Evolutionary conservation across 1,140 invertebrate genomes (phyloP).

Genomic region (Frieseomelitta varia): DNA sequence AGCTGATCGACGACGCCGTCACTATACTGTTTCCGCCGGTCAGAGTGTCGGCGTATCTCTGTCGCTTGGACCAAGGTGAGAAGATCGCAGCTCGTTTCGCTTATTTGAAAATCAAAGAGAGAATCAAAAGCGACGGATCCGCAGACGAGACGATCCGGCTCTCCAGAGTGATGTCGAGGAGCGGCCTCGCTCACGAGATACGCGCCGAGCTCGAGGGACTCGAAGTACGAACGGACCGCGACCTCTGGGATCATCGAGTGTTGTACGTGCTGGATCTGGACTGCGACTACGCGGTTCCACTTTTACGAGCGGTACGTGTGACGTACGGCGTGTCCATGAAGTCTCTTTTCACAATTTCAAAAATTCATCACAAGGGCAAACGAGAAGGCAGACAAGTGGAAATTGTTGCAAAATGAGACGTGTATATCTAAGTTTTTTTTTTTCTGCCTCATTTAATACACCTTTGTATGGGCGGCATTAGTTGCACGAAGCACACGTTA

Average conservation of each 20-base stretch:
- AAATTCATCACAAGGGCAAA: no score
- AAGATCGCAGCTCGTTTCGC: no score
- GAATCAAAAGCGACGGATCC: neutral
- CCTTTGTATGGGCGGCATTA: no score
- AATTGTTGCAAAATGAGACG: no score
- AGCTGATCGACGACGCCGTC: slow-evolving; percentile 54
- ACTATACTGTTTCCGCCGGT: slow-evolving; percentile 44
- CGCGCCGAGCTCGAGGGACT: slow-evolving; percentile 4
- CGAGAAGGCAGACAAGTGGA: no score
- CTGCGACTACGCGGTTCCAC: slow-evolving; percentile 40
- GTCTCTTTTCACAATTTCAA: no score
- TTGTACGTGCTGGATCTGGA: slow-evolving; percentile 53
- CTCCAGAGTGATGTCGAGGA: slow-evolving; percentile 46
- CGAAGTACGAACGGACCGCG: neutral
- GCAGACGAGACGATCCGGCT: slow-evolving; percentile 42
- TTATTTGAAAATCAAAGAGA: no score
- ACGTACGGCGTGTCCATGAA: no score
- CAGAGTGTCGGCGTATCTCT: slow-evolving; percentile 61
- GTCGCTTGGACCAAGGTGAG: slow-evolving; percentile 45
- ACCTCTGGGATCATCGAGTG: slow-evolving; percentile 40
- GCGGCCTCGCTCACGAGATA: slow-evolving; percentile 31
- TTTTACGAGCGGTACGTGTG: slow-evolving; percentile 48
- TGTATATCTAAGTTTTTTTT: no score
- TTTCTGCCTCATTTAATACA: no score
- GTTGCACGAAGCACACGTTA: no score